A percentile compares a stretch with the other conserved stretches of the same genome.
Evolutionary conservation across 2,113 vertebrate species (phyloP).

Genomic region (Pelodiscus sinensis): DNA sequence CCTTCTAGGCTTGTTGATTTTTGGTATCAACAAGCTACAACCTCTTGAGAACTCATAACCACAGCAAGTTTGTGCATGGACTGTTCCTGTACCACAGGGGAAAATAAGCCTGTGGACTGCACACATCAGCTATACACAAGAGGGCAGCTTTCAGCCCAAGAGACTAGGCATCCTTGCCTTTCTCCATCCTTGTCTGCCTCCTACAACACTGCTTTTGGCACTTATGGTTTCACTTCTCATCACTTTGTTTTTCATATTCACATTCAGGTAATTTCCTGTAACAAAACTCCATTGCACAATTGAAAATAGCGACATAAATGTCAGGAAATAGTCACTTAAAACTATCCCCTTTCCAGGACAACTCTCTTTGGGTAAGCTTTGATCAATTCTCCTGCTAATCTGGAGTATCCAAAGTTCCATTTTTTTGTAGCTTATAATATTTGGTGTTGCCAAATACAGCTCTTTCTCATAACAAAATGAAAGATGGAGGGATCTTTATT

Average conservation of each 20-base stretch:
- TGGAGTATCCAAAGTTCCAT: background rate
- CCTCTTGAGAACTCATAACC: background rate
- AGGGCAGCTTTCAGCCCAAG: background rate
- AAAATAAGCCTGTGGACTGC: background rate
- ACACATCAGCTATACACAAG: fast-evolving
- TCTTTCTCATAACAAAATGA: constrained; percentile 9
- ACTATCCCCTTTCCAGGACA: background rate
- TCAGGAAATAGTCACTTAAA: background rate
- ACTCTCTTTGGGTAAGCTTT: constrained; percentile 15
- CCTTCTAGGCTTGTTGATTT: background rate
- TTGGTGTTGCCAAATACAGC: background rate
- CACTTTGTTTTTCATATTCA: background rate
- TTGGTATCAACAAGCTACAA: background rate
- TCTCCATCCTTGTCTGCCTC: background rate
- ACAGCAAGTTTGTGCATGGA: background rate
- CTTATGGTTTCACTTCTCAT: background rate
- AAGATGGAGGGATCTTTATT: constrained; percentile 1
- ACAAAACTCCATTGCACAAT: background rate
- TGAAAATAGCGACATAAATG: constrained; percentile 15
- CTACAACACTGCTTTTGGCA: background rate
- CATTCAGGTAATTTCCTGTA: background rate
- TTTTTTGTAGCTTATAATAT: constrained; percentile 9
- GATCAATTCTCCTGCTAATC: constrained; percentile 22
- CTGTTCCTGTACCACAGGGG: background rate
- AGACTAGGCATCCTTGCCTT: too few species aligned